Percentiles rank a stretch among this genome's conserved stretches.
phyloP scores from a whole-genome alignment of 1,140 invertebrate genomes.

The Camponotus vicinus region DNA sequence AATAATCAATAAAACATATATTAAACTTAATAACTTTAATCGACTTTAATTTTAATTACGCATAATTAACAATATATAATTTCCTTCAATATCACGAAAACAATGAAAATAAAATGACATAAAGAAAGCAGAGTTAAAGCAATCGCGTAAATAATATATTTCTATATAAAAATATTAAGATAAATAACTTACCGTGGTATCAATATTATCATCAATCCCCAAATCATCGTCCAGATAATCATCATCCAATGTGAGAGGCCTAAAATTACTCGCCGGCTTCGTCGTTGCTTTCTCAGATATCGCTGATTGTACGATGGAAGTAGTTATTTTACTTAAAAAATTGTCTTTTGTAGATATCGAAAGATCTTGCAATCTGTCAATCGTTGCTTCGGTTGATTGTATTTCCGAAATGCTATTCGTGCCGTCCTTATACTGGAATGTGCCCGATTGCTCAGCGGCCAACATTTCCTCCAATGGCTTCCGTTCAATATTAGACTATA shows the following conservation, averaged over 20 bases:
- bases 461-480: conserved; percentile 92
- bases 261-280: conserved; percentile 73
- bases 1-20: no score
- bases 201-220: conserved; percentile 90
- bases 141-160: no score
- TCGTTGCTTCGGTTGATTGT: conserved; percentile 57
- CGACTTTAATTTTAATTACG: no score
- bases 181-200: conserved; percentile 87
- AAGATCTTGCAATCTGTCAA: conserved; percentile 73
- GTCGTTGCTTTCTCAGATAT: conserved; percentile 59
- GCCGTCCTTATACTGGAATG: conserved; percentile 79
- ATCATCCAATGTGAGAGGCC: conserved; percentile 83
- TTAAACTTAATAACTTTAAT: no score
- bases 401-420: conserved; percentile 56
- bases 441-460: conserved; percentile 86
- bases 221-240: conserved; percentile 88
- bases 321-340: conserved; percentile 32
- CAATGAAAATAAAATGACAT: no score
- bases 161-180: neutral
- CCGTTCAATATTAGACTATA: conserved; percentile 90
- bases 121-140: no score
- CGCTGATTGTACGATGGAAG: conserved; percentile 44
- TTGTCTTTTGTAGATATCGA: conserved; percentile 70
- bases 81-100: no score
- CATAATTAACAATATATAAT: no score